These are phyloP conservation scores for Opisthograptis luteolata DNA, from an alignment of 2,888 invertebrate species.

Conservation along the genomic window DNA sequence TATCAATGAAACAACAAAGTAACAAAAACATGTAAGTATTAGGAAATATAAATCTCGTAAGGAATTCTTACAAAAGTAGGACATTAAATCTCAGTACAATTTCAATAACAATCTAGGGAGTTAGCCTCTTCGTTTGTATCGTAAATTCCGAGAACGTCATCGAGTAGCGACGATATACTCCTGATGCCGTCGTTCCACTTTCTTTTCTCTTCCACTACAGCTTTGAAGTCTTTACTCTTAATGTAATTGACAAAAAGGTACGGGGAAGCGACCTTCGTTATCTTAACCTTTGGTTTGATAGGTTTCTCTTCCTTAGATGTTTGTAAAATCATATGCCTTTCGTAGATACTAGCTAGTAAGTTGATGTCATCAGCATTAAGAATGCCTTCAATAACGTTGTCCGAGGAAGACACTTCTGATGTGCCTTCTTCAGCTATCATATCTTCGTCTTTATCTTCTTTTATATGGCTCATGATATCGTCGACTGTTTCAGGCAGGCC, in stretches of 20 bases:
- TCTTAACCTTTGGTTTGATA: conserved; percentile 51
- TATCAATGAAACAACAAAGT: conserved; percentile 14
- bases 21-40: conserved; percentile 18
- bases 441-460: conserved; percentile 46
- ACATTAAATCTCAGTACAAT: conserved; percentile 28
- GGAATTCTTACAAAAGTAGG: background rate
- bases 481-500: conserved; percentile 54
- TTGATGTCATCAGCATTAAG: conserved; percentile 86
- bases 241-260: conserved; percentile 85
- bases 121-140: conserved; percentile 81
- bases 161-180: conserved; percentile 88
- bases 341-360: conserved; percentile 85
- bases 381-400: conserved; percentile 87
- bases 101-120: conserved; percentile 89
- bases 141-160: conserved; percentile 88
- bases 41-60: conserved; percentile 24
- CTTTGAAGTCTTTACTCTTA: conserved; percentile 84
- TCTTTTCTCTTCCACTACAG: conserved; percentile 83
- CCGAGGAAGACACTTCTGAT: conserved; percentile 49
- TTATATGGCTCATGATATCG: conserved; percentile 53
- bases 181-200: conserved; percentile 88
- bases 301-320: conserved; percentile 50
- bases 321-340: conserved; percentile 73
- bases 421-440: conserved; percentile 43
- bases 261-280: conserved; percentile 70